Evolutionary conservation across 2,113 vertebrate genomes (phyloP).

Genomic region (Axis porcinus): DNA sequence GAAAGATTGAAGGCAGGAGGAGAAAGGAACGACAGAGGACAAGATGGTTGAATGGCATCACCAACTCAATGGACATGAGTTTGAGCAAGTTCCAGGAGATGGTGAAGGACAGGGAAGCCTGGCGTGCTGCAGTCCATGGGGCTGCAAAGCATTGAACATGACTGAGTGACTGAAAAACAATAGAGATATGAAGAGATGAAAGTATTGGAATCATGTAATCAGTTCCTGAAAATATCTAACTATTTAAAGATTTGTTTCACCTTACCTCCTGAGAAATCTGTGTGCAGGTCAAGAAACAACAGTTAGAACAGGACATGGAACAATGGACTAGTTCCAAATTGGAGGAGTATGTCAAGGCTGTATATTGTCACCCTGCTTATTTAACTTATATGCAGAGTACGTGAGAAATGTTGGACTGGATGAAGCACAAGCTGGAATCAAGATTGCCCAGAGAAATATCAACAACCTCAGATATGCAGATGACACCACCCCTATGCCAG

Average conservation of each 20-base stretch:
- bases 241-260: background rate
- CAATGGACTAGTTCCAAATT: fast-evolving
- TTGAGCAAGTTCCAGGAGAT: background rate
- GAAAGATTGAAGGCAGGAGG: background rate
- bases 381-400: background rate
- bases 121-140: too few relatives aligned
- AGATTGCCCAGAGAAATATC: background rate
- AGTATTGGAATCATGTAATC: background rate
- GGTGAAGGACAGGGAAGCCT: background rate
- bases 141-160: background rate
- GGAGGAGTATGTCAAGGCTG: background rate
- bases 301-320: background rate
- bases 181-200: background rate
- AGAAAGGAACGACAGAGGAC: background rate
- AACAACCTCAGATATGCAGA: background rate
- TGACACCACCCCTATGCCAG: background rate
- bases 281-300: background rate
- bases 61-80: background rate
- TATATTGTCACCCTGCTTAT: background rate
- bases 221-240: background rate
- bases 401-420: background rate
- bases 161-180: background rate
- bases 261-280: background rate
- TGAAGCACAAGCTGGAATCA: background rate
- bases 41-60: background rate